Percentiles rank a stretch among this genome's conserved stretches.
Conservation (phyloP, 2,888 invertebrate genomes). For the Herminia tarsipennalis region DNA sequence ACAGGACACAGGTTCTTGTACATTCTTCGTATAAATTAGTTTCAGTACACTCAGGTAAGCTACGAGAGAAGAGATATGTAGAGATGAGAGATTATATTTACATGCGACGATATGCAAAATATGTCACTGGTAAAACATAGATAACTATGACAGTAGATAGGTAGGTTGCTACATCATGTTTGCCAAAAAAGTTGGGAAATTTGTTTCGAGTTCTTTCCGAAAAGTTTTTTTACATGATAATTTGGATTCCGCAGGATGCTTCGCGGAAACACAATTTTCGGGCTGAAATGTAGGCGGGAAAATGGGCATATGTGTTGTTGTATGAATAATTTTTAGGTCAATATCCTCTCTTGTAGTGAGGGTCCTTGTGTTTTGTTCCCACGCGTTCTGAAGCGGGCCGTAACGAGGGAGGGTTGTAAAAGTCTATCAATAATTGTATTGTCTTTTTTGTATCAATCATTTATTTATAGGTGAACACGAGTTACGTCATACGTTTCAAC, state of each 20-base stretch:
- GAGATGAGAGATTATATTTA: too few species aligned
- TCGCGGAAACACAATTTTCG: slow-evolving; percentile 12
- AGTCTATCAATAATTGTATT: slow-evolving; percentile 1
- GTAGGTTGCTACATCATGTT: too few species aligned
- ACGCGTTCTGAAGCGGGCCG: not conserved
- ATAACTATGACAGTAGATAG: too few species aligned
- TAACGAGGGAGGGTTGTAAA: slow-evolving; percentile 4
- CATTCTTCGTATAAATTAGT: too few species aligned
- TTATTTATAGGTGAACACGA: too few species aligned
- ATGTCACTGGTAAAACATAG: too few species aligned
- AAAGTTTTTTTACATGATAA: not conserved
- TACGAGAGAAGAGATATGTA: too few species aligned
- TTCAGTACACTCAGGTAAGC: too few species aligned
- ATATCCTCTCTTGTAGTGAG: slow-evolving; percentile 7
- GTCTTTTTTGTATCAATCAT: not conserved
- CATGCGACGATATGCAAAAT: too few species aligned
- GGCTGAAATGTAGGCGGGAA: slow-evolving; percentile 9
- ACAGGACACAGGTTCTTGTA: too few species aligned
- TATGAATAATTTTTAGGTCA: slow-evolving; percentile 29
- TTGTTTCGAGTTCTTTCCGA: not conserved
- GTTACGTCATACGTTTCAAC: too few species aligned
- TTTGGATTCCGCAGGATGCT: too few species aligned
- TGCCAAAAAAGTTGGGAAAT: not conserved
- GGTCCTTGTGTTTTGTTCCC: not conserved
- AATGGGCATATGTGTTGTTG: slow-evolving; percentile 11